Percentiles rank a stretch among this genome's conserved stretches.
Evolutionary conservation across 2,113 vertebrate species (phyloP).

Genomic region (Vidua chalybeata): DNA sequence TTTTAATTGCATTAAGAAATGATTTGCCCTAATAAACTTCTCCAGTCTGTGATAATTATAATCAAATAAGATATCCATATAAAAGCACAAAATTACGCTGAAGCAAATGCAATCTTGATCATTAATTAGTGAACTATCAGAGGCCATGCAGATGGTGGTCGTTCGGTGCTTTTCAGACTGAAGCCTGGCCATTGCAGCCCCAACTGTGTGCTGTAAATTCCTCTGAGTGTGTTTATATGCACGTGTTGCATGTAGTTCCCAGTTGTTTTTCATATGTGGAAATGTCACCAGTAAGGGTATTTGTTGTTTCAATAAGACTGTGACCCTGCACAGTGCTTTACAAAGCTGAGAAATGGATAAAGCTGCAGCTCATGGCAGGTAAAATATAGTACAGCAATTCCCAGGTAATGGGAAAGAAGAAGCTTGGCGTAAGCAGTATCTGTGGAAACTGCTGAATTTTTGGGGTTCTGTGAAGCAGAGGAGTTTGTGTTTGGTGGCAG

Average conservation of each 20-base stretch:
- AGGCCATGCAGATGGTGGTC: conserved; percentile 47
- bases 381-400: neutral
- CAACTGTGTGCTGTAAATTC: neutral
- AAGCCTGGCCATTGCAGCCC: neutral
- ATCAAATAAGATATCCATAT: conserved; percentile 72
- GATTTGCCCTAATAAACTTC: conserved; percentile 76
- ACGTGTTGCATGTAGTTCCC: neutral
- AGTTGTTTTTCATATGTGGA: neutral
- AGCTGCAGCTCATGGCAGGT: neutral
- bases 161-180: conserved; percentile 10
- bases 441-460: neutral
- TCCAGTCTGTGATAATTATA: conserved; percentile 74
- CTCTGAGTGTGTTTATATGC: neutral
- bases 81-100: conserved; percentile 68
- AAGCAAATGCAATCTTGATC: conserved; percentile 71
- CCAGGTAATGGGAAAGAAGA: neutral
- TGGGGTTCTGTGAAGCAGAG: neutral
- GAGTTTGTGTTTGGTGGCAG: neutral
- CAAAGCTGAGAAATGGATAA: neutral
- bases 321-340: neutral
- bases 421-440: neutral
- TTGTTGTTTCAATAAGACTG: neutral
- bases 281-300: neutral
- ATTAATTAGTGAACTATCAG: conserved; percentile 72
- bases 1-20: conserved; percentile 77